phyloP scores from a whole-genome alignment of 2,113 vertebrate genomes.

The Trogon surrucura region DNA sequence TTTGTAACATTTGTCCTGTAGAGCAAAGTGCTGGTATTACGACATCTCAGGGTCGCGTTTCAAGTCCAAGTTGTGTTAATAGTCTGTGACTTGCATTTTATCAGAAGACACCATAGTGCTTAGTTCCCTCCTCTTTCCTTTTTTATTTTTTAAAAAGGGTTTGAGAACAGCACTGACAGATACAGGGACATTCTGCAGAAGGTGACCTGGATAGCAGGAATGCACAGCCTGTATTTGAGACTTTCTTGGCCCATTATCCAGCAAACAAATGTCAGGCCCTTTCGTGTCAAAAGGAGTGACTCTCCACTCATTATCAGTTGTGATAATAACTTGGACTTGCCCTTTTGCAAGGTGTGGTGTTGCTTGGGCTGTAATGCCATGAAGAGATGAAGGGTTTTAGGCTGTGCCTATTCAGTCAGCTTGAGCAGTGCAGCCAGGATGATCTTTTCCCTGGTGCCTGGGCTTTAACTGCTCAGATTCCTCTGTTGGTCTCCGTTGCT shows the following conservation, averaged over 20 bases:
- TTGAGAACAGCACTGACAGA: neutral
- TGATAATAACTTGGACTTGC: neutral
- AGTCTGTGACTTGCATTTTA: neutral
- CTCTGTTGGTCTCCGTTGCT: neutral
- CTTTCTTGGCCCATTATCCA: neutral
- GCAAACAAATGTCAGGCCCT: neutral
- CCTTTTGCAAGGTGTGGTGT: neutral
- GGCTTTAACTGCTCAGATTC: neutral
- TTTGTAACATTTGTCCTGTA: slow-evolving; percentile 29
- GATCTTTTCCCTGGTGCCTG: neutral
- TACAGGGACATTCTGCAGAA: neutral
- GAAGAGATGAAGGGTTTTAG: neutral
- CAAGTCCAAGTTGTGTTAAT: neutral
- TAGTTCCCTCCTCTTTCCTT: neutral
- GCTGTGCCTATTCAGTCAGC: neutral
- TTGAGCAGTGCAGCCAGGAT: neutral
- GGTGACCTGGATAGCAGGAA: neutral
- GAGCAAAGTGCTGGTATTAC: neutral
- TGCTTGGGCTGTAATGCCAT: neutral
- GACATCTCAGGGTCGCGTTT: neutral
- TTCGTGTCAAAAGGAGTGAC: neutral
- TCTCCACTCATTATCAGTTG: neutral
- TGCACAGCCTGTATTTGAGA: neutral
- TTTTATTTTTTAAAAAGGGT: neutral
- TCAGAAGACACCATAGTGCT: neutral